A percentile compares a stretch with the other conserved stretches of the same genome.
Evolutionary conservation across 1,140 invertebrate genomes (phyloP).

Genomic region (Drosophila malerkotliana): DNA sequence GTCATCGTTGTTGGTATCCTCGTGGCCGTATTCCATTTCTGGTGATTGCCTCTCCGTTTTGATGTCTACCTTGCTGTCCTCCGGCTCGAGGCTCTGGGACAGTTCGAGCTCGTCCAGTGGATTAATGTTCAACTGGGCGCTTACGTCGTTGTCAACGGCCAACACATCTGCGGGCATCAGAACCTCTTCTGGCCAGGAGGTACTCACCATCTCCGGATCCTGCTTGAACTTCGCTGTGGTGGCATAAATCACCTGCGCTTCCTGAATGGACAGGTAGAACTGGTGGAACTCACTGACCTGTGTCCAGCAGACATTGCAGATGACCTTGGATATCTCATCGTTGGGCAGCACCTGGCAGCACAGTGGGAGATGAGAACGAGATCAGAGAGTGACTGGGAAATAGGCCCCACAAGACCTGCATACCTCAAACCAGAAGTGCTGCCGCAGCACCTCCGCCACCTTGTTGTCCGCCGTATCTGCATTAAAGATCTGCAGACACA

Average conservation of each 20-base stretch:
- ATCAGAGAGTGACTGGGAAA: neutral
- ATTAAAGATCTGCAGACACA: constrained; percentile 70
- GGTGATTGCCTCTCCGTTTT: constrained; percentile 59
- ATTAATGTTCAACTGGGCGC: constrained; percentile 58
- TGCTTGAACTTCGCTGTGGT: constrained; percentile 62
- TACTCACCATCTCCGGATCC: constrained; percentile 52
- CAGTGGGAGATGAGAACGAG: neutral
- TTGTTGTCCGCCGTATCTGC: constrained; percentile 44
- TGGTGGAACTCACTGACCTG: constrained; percentile 80
- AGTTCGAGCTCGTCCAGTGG: constrained; percentile 64
- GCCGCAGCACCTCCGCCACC: constrained; percentile 64
- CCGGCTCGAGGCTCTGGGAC: constrained; percentile 21
- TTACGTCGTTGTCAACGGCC: constrained; percentile 51
- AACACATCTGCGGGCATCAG: constrained; percentile 64
- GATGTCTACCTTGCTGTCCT: constrained; percentile 50
- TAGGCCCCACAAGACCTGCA: neutral
- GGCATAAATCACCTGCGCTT: constrained; percentile 71
- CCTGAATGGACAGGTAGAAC: constrained; percentile 75
- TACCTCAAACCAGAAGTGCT: constrained; percentile 82
- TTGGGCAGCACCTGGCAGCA: constrained; percentile 53
- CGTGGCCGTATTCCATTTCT: constrained; percentile 24
- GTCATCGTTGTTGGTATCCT: constrained; percentile 33
- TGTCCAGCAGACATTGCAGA: constrained; percentile 75
- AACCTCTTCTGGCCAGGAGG: constrained; percentile 69
- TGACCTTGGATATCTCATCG: constrained; percentile 71